A percentile compares a stretch with the other conserved stretches of the same genome.
Conservation (phyloP, 2,888 invertebrate genomes). For the Lamellibrachia columna region DNA sequence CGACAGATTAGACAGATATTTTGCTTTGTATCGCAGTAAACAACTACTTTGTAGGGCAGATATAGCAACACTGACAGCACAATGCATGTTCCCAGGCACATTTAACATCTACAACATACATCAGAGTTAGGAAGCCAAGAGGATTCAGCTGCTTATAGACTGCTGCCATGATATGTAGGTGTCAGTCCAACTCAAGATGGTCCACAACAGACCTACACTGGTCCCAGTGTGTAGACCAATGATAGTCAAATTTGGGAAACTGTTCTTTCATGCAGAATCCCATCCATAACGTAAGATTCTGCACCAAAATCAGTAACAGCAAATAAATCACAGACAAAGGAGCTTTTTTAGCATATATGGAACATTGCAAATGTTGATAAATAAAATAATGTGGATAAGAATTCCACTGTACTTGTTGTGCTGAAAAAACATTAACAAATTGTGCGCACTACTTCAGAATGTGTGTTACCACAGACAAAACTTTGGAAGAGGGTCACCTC, state of each 20-base stretch:
- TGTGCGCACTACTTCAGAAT: neutral
- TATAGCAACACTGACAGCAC: neutral
- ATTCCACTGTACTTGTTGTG: neutral
- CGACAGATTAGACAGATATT: neutral
- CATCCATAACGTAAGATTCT: neutral
- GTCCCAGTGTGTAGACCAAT: neutral
- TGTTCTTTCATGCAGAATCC: neutral
- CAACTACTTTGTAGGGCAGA: neutral
- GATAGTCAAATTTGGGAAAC: neutral
- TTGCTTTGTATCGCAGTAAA: neutral
- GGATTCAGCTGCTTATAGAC: neutral
- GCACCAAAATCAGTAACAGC: neutral
- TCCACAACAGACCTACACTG: neutral
- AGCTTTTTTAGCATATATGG: too few species aligned
- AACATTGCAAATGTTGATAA: neutral
- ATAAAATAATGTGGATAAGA: neutral
- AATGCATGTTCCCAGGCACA: neutral
- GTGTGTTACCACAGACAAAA: neutral
- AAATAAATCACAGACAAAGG: neutral
- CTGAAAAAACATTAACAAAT: neutral
- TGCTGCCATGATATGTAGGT: neutral
- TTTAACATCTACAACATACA: neutral
- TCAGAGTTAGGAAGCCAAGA: neutral
- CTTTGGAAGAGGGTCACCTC: neutral
- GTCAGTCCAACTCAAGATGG: slow-evolving; percentile 10